Conservation (phyloP, 2,113 vertebrate species). For the Bujurquina vittata region DNA sequence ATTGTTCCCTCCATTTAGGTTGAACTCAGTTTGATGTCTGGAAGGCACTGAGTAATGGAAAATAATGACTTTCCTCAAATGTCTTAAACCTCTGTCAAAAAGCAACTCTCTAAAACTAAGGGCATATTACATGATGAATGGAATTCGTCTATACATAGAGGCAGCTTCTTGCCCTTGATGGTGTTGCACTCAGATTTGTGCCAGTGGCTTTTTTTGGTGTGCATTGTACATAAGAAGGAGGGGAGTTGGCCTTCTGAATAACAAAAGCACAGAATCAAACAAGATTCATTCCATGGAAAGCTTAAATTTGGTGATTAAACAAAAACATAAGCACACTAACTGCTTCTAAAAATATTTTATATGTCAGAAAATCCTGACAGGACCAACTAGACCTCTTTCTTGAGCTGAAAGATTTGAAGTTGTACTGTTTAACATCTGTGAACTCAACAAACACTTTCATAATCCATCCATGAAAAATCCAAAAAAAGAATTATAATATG, state of each 20-base stretch:
- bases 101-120: not conserved
- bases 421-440: not conserved
- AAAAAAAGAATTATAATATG: constrained; percentile 6
- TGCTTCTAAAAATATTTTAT: constrained; percentile 1
- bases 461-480: constrained; percentile 11
- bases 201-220: not conserved
- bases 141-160: not conserved
- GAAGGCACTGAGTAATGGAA: too few species aligned
- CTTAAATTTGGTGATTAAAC: constrained; percentile 6
- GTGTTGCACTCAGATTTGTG: not conserved
- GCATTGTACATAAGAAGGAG: not conserved
- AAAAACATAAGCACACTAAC: not conserved
- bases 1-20: too few species aligned
- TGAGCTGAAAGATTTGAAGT: constrained; percentile 10
- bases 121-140: not conserved
- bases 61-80: too few species aligned
- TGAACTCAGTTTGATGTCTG: too few species aligned
- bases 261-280: not conserved
- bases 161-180: not conserved
- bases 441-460: constrained; percentile 4
- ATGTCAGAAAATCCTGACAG: not conserved
- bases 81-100: too few species aligned
- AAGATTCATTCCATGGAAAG: not conserved
- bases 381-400: not conserved
- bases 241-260: not conserved